Evolutionary conservation across 2,888 invertebrate species (phyloP), one percentile per base, ranked within the genome.

Genomic region (Scrobipalpa atriplicella): DNA sequence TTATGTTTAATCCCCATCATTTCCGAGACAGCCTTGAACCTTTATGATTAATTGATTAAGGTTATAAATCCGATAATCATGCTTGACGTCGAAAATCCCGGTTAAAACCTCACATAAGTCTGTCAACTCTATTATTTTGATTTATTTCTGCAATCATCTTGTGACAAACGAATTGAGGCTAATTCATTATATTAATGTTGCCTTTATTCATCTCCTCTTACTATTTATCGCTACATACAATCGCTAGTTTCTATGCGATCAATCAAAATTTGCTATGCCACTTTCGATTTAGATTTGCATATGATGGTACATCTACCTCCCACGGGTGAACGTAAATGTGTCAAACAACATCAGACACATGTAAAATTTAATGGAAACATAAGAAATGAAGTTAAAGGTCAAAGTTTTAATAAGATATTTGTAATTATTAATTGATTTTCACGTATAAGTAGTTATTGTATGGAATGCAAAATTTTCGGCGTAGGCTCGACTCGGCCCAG

Each of bases 131-230:
- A 52, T 63, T 63, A 10, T 18, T 63, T 63, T 63, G 52, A 63
- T 63, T 63, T 63, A 63, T 63, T 16, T 36, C 63, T 38, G 6
- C 29, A 52, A 38, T 63, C 38, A 52, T 52, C 36, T 18, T 39
- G 21, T 65, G 65, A 58, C 65, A 65, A 47, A 39, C 39, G 62
- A 47, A 62, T 62, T 62, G 47, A 62, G 62, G 62, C 29, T 62
- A 62, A 41, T 39, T 29, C 47, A 51, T 41, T 62, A 16, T 51
- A 47, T 36, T 58, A 36, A 16, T 29, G 19, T 21, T 19, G 62
- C 41, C 21, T 41, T 47, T 47, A 43, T 43, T 47, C 36, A 19
- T 62, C 29, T 29, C 21, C 7, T 64, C 67, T 69, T 29, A 62
- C 21, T 43, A 62, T 62, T 62, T 47, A 11, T 62, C 18, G 43